These are phyloP conservation scores for Lepidocyrtoides sp. DNA, from an alignment of 2,888 invertebrate species.

Conservation along the genomic window DNA sequence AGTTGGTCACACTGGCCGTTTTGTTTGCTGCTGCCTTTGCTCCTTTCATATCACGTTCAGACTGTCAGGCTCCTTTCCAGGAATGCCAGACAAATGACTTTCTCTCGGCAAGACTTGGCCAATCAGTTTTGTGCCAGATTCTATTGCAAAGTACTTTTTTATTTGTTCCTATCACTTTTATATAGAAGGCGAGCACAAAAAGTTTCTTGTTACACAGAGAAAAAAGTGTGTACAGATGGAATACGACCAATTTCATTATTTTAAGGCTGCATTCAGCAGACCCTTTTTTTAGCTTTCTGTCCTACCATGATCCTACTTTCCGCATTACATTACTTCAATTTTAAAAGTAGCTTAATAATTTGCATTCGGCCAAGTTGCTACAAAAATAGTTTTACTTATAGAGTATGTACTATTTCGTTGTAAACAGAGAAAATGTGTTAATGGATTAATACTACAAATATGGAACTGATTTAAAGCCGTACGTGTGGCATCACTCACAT, in stretches of 20 bases:
- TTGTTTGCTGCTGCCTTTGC: constrained; percentile 50
- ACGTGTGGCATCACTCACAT: constrained; percentile 1
- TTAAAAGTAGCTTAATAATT: constrained; percentile 2
- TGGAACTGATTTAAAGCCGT: constrained; percentile 28
- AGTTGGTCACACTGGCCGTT: constrained; percentile 69
- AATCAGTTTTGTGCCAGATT: constrained; percentile 75
- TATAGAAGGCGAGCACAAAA: neutral
- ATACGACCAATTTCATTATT: constrained; percentile 35
- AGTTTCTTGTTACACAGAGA: neutral
- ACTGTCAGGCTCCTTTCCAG: constrained; percentile 71
- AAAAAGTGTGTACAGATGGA: constrained; percentile 16
- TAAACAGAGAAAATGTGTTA: constrained; percentile 29
- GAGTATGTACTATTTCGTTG: too few species aligned
- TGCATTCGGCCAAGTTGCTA: constrained; percentile 9
- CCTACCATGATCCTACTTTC: neutral
- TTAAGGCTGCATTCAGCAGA: neutral
- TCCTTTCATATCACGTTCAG: constrained; percentile 74
- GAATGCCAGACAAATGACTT: constrained; percentile 77
- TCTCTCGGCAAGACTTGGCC: constrained; percentile 57
- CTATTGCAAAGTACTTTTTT: constrained; percentile 57
- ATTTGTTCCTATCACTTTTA: constrained; percentile 35
- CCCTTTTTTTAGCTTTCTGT: neutral
- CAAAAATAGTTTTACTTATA: neutral
- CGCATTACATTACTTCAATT: neutral
- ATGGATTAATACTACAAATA: constrained; percentile 40